Base-by-base conservation (phyloP, 1,140 invertebrate genomes). In the Eupeodes corollae region DNA sequence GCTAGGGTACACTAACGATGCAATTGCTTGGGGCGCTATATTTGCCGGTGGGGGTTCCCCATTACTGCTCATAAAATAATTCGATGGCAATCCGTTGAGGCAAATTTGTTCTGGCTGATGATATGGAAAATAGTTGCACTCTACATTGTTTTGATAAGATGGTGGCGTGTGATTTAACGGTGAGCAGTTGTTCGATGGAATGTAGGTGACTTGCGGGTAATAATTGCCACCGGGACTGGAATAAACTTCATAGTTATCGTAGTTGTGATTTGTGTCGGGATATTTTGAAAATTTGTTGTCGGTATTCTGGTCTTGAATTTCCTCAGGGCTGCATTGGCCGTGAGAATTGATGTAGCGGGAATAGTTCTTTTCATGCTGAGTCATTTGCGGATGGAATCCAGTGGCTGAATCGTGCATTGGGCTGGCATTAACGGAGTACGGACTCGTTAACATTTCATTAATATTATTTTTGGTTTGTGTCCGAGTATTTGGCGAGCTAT, bases 271-370 rank as follows among this genome's bases (percentile, higher is more conserved):
- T n/a, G 63, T 65, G 33, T 73, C 56, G 18, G 71, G 72, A 52
- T 78, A 80, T 51, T 82, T 82, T 44, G 80, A 61, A 58, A 82
- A 82, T 56, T 83, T 81, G 51, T 44, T 48, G 50, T 26, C 42
- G 40, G 41, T 41, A 39, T 16, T 14, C 14, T 19, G n/a, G n/a
- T 26, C 9, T 37, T 11, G 43, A 13, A 18, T 26, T 75, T 39
- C 73, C 32, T 19, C 67, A 47, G 73, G 71, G 48, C 11, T 48
- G 26, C 42, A 30, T 64, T 62, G 58, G 31, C 55, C 14, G 1
- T 63, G 55, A n/a, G 56, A 59, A 30, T 16, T 53, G 14, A 62
- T 54, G 12, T 65, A 65, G 26, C 62, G 62, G 43, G 59, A 51
- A 52, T 61, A 65, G 19, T 65, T 62, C 47, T 65, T 62, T 31